Percentiles rank a stretch among this genome's conserved stretches.
Conservation (phyloP, 2,113 vertebrate genomes). For the Lasiurus borealis region DNA sequence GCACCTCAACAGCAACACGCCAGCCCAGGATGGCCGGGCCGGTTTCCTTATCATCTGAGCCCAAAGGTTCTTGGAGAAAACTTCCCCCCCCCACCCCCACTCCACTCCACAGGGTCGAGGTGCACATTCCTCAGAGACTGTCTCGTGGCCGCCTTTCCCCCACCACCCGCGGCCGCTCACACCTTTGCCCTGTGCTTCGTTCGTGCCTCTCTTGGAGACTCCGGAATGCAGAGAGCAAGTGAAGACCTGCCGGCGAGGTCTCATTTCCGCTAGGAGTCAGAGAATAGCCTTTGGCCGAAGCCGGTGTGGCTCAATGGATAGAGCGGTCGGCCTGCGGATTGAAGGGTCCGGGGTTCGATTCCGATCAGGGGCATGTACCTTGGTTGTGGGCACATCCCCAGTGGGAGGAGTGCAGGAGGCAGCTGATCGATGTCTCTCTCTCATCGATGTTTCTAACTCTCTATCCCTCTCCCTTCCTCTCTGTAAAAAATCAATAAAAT, state of each 20-base stretch:
- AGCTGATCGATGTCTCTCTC: too few species aligned
- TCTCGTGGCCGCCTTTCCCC: slow-evolving; percentile 45
- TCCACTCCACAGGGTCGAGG: slow-evolving; percentile 15
- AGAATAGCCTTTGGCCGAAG: not conserved
- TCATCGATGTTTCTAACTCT: too few species aligned
- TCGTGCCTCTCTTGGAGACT: not conserved
- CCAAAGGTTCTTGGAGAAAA: not conserved
- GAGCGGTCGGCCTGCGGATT: too few species aligned
- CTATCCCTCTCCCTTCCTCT: too few species aligned
- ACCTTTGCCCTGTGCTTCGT: slow-evolving; percentile 27
- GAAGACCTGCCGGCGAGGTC: slow-evolving; percentile 18
- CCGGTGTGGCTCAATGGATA: too few species aligned
- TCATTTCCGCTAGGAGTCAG: not conserved
- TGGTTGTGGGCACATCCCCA: too few species aligned
- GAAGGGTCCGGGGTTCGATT: too few species aligned
- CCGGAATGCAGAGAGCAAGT: slow-evolving; percentile 10
- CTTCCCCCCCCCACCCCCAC: rapidly evolving
- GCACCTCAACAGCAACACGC: not conserved
- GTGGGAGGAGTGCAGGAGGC: too few species aligned
- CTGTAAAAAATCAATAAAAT: too few species aligned
- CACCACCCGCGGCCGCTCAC: not conserved
- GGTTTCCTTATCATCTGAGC: slow-evolving; percentile 36
- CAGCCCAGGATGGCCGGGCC: too few species aligned
- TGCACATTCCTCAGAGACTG: slow-evolving; percentile 1
- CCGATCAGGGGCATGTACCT: too few species aligned